phyloP scores from a whole-genome alignment of 2,888 invertebrate genomes.

The Myopa tessellatipennis region DNA sequence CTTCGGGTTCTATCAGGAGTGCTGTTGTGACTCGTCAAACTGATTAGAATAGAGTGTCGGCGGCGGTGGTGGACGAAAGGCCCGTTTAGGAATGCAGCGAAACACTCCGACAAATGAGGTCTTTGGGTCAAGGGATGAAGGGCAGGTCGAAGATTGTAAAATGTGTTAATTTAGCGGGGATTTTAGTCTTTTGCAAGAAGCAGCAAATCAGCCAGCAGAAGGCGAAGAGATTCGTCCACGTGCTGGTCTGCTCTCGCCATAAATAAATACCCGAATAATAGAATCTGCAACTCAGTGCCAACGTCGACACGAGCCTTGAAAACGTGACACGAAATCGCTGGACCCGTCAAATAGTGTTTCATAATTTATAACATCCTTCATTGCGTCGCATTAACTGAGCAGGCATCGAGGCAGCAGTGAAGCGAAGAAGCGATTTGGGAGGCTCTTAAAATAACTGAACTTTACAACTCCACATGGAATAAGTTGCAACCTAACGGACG shows the following conservation, averaged over 20 bases:
- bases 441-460: not conserved
- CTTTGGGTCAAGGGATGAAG: conserved; percentile 53
- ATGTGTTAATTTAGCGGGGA: no score
- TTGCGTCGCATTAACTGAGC: not conserved
- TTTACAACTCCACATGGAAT: not conserved
- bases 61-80: not conserved
- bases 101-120: conserved; percentile 55
- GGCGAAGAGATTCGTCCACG: no score
- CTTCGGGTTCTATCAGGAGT: not conserved
- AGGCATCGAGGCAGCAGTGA: no score
- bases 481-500: not conserved
- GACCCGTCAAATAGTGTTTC: not conserved
- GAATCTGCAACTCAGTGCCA: not conserved
- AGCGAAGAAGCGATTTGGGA: not conserved
- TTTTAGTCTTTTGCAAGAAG: no score
- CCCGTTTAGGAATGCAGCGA: conserved; percentile 41
- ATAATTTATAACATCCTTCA: not conserved
- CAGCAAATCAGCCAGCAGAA: no score
- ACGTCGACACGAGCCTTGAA: conserved; percentile 46
- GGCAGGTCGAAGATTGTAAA: no score
- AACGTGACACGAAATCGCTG: conserved; percentile 49
- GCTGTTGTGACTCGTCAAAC: conserved; percentile 49
- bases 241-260: not conserved
- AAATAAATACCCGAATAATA: not conserved
- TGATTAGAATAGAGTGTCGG: conserved; percentile 56